Base-by-base conservation (phyloP, 2,797 vertebrate species). In the Epinephelus malabaricus region DNA sequence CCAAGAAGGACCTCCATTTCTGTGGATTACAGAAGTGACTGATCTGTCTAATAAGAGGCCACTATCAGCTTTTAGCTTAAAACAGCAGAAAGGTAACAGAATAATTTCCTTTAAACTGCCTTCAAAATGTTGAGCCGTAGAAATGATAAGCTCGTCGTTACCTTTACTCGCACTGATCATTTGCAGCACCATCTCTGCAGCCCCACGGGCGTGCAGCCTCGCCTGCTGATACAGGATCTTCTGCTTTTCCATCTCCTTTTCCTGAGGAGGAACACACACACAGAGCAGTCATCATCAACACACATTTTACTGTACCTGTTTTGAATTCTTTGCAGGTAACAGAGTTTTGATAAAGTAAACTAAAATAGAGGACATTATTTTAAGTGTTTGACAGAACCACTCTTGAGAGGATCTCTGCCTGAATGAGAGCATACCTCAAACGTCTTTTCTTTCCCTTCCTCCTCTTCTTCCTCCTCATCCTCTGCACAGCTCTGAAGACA, bases 191-290 rank as follows among this genome's bases (percentile, higher is more conserved):
- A 99, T 99, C 93, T 99, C 97, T 0, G 98, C 98, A 0, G 98
- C 98, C 65, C 98, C 98, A 2, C 98, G 97, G 46, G 98, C 98
- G 1, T 99, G 98, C 81, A 99, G 95, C 81, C 98, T 96, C 47
- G 97, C 97, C 94, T 99, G 98, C 92, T 99, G 98, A 83, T 99
- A 99, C 49, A 99, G 94, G 50, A 96, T 98, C 93, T 99, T 99
- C 92, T 99, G 98, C 89, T 99, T 99, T 88, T 99, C 98, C 98
- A 99, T 99, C 93, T 99, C 98, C 76, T 99, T 99, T 91, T 99
- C 98, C 98, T 99, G 83, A 58, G 55, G 75, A 50, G 78, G 78
- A 34, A 69, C 2, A 56, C 21, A 58, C n/a, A 47, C 47, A 47
- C 50, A 79, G 1, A 34, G 7, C 34, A 34, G 38, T 1, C 38